Evolutionary conservation across 2,888 invertebrate genomes (phyloP).

Genomic region (Himalopsyche kuldschensis): DNA sequence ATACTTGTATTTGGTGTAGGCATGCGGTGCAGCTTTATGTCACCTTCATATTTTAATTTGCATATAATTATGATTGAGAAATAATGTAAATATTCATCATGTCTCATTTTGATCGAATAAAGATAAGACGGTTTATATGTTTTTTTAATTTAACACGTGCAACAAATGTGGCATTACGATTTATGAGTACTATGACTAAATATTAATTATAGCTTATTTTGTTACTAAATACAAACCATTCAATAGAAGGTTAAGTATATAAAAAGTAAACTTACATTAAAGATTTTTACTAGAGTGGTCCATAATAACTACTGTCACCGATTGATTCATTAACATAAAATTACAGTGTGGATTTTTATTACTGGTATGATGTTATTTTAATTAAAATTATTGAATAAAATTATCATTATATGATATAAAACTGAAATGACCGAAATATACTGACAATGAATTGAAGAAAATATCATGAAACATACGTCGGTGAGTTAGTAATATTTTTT

Average conservation of each 20-base stretch:
- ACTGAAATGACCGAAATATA: too few species aligned
- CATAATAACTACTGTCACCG: background rate
- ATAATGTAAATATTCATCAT: background rate
- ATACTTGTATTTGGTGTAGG: background rate
- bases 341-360: background rate
- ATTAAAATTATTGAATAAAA: background rate
- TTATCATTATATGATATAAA: background rate
- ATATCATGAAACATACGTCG: too few species aligned
- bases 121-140: background rate
- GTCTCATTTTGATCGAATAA: background rate
- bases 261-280: background rate
- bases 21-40: background rate
- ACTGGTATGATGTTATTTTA: background rate
- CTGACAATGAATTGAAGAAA: too few species aligned
- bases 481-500: too few species aligned
- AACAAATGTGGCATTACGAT: background rate
- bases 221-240: background rate
- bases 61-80: background rate
- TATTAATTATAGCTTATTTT: background rate
- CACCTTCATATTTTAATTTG: background rate
- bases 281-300: background rate
- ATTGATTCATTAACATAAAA: background rate
- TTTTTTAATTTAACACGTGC: background rate
- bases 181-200: background rate
- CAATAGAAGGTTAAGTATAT: background rate